These are phyloP conservation scores for Nyctalus aviator DNA, from an alignment of 2,797 vertebrate species.

Conservation along the genomic window DNA sequence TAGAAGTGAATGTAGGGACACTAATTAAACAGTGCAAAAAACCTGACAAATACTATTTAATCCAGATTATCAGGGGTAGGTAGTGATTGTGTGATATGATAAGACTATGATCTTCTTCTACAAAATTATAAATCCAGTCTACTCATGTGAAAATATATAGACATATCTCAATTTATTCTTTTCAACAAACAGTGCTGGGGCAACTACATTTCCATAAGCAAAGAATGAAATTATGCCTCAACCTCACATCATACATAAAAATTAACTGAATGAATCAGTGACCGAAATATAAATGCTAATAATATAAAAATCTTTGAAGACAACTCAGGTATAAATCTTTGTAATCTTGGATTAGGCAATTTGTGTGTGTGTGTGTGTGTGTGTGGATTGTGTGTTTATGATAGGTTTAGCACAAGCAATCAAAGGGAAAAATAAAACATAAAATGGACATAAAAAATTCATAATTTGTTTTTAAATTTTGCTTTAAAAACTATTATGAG, in stretches of 20 bases:
- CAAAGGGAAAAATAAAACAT: background rate
- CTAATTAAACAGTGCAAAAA: background rate
- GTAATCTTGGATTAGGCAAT: background rate
- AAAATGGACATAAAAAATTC: background rate
- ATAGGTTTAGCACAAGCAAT: background rate
- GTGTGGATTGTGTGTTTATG: background rate
- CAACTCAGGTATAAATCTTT: background rate
- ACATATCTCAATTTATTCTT: background rate
- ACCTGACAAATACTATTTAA: background rate
- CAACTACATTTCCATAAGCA: background rate
- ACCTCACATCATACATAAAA: background rate
- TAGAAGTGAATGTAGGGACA: background rate
- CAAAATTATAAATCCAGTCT: background rate
- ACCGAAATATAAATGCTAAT: background rate
- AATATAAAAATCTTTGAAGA: background rate
- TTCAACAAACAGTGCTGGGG: background rate
- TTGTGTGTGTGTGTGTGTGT: too few relatives aligned
- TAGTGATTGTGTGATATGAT: background rate
- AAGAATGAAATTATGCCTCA: background rate
- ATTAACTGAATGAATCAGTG: background rate
- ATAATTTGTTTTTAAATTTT: background rate
- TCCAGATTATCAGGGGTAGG: background rate
- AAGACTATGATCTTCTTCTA: background rate
- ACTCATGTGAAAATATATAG: background rate
- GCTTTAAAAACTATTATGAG: background rate